Percentiles rank a stretch among this genome's conserved stretches.
Evolutionary conservation across 2,888 invertebrate genomes (phyloP).

Genomic region (Zonitis immaculata): DNA sequence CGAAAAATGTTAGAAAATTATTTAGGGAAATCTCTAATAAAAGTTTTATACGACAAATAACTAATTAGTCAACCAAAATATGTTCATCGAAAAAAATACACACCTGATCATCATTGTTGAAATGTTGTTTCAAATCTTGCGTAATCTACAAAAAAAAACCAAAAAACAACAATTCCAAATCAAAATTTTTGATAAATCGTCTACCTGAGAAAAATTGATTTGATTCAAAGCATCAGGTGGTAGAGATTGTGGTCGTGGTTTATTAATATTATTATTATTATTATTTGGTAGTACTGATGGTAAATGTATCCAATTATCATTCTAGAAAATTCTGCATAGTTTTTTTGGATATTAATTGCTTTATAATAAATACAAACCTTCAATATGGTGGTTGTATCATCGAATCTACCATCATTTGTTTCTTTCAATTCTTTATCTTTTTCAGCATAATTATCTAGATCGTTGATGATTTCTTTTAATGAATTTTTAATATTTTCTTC

Average conservation of each 20-base stretch:
- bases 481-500: conserved; percentile 55
- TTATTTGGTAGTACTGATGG: conserved; percentile 33
- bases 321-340: conserved; percentile 25
- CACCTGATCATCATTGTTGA: neutral
- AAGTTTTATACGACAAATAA: too few species aligned
- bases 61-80: too few species aligned
- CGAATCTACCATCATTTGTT: conserved; percentile 7
- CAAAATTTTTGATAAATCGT: too few species aligned
- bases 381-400: neutral
- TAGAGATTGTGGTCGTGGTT: conserved; percentile 39
- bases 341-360: too few species aligned
- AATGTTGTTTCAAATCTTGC: conserved; percentile 3
- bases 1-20: neutral
- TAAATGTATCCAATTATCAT: conserved; percentile 37
- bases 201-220: conserved; percentile 43
- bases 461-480: conserved; percentile 58
- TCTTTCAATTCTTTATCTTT: conserved; percentile 44
- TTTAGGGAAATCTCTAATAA: neutral
- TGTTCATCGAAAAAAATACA: too few species aligned
- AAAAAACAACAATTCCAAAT: too few species aligned
- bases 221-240: conserved; percentile 32
- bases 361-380: conserved; percentile 22
- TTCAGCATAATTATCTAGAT: conserved; percentile 56
- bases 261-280: too few species aligned
- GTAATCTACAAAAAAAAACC: conserved; percentile 6